Evolutionary conservation across 2,113 vertebrate species (phyloP).

Genomic region (Osmerus eperlanus): DNA sequence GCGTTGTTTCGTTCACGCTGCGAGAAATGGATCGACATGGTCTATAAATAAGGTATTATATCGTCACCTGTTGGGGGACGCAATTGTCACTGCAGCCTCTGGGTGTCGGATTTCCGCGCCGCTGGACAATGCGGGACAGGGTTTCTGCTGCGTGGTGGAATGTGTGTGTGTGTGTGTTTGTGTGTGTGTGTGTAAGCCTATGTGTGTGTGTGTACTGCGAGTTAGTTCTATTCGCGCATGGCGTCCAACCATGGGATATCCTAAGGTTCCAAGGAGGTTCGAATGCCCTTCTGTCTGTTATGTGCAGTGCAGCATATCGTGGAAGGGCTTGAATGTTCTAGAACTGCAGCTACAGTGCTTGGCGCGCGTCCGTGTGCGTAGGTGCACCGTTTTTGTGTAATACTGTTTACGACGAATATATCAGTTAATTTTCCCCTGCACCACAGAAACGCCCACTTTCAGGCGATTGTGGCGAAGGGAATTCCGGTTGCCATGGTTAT

Average conservation of each 20-base stretch:
- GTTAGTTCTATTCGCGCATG: too few relatives aligned
- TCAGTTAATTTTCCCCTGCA: background rate
- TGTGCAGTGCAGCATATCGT: too few relatives aligned
- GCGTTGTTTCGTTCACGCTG: background rate
- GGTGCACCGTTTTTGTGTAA: background rate
- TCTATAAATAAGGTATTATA: constrained; percentile 18
- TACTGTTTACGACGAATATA: background rate
- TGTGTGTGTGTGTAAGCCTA: background rate
- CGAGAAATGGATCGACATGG: background rate
- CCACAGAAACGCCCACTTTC: constrained; percentile 47
- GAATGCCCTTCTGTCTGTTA: too few relatives aligned
- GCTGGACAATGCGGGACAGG: constrained; percentile 14
- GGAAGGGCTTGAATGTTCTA: too few relatives aligned
- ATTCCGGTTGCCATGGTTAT: constrained; percentile 64
- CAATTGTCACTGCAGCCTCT: constrained; percentile 20
- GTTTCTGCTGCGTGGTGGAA: background rate
- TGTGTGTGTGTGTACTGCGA: background rate
- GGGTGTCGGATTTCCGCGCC: constrained; percentile 40
- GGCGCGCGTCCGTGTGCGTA: background rate
- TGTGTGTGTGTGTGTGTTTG: constrained; percentile 1
- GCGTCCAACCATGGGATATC: too few relatives aligned
- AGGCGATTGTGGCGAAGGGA: constrained; percentile 28
- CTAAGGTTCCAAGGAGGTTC: too few relatives aligned
- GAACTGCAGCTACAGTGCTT: too few relatives aligned
- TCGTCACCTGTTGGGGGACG: constrained; percentile 32